Base-by-base conservation (phyloP, 2,888 invertebrate species). In the Microplitis deprimator region DNA sequence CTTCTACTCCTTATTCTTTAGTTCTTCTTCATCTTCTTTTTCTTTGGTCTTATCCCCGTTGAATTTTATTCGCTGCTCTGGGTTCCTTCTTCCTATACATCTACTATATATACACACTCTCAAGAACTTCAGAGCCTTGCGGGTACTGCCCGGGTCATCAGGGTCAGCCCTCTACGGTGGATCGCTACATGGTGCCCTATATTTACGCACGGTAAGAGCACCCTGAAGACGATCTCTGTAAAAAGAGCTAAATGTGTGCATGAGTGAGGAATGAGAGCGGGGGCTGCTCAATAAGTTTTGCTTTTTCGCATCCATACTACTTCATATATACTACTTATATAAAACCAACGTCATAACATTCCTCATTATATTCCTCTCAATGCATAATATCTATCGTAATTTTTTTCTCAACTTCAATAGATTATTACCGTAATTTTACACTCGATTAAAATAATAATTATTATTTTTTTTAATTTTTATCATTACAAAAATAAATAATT, bases 161-260 rank as follows among this genome's bases (percentile, higher is more conserved):
- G 84, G 88, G 88, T 88, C 87, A 88, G 38, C 87, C 85, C 87
- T 87, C 85, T 84, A 79, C 85, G 84, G 84, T 85, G 85, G 84
- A 87, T 86, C 87, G 84, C 84, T 87, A 87, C 85, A 85, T 87
- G 83, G 83, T 88, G 88, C 88, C 88, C 88, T 89, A 89, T 89
- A 89, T 89, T 89, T 89, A 88, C 88, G 88, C 88, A 88, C 85
- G 87, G 85, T 84, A 87, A 86, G 84, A 87, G 84, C 85, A 86
- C 85, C 85, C 86, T 84, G 83, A 84, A 83, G 84, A 83, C 79
- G 60, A 62, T 16, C 65, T 5, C 29, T 10, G 62, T 40, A 60
- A 17, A 67, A 71, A 65, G 64, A 68, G 70, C 59, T 13, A 50
- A 59, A 50, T 61, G 72, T 41, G 65, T 3, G 50, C 3, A 50